Base-by-base conservation (phyloP, 2,113 vertebrate genomes). In the Gymnorhina tibicen region DNA sequence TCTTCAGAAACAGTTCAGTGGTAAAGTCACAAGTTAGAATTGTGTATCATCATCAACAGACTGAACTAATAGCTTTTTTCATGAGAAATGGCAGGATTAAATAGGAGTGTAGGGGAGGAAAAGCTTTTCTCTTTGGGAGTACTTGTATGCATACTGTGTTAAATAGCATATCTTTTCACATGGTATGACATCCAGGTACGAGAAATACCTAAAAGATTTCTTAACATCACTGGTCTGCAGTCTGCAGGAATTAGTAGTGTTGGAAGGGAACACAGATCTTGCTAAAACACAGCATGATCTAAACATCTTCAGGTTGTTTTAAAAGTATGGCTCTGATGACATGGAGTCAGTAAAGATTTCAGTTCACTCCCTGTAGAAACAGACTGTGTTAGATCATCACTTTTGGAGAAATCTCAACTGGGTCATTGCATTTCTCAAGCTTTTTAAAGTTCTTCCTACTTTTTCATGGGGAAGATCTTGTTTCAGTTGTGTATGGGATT, bases 81-180 rank as follows among this genome's bases (percentile, higher is more conserved):
- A 12, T 39, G 32, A 86, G 69, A 83, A 68, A 70, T 8, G 3
- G 28, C 37, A n/a, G 44, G 28, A 16, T 52, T 39, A 67, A 92
- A 46, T 47, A 19, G n/a, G 37, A 15, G 9, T 16, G 6, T 42
- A 46, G 47, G 3, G 39, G 8, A 77, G 26, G 41, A 79, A 72
- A 63, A 69, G 17, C 26, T 52, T 52, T 86, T 58, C 3, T 50
- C 27, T 32, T 59, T 78, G 64, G 30, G 20, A 69, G 32, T 62
- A 27, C 0, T 1, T 30, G 16, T 39, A 13, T 46, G 21, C 16
- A n/a, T 4, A 50, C 11, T 1, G 2, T 12, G 18, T 53, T 90
- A 63, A 73, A 42, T 11, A 44, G 20, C 12, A 0, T 41, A 60
- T 50, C 12, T 79, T 81, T 49, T 72, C 52, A 33, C 12, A 8